Conservation (phyloP, 2,113 vertebrate genomes). For the Pomatorhinus ruficollis region DNA sequence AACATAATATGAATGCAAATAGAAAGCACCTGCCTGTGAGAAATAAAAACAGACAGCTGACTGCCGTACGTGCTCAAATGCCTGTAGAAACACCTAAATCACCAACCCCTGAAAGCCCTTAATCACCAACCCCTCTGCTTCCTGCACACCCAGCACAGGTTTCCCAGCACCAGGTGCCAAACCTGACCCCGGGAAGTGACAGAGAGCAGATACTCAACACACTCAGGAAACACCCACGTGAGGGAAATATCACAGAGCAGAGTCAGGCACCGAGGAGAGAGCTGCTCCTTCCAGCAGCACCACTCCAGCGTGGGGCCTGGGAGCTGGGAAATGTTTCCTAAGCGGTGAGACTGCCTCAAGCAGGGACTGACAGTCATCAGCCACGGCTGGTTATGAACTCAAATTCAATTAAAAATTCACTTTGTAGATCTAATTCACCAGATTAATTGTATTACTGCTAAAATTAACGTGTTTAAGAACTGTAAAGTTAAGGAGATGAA, state of each 20-base stretch:
- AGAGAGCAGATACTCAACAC: not conserved
- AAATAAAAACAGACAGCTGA: conserved; percentile 31
- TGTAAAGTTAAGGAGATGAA: not conserved
- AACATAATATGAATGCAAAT: not conserved
- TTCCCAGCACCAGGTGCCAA: not conserved
- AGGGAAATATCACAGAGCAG: not conserved
- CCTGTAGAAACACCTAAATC: not conserved
- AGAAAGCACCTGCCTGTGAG: not conserved
- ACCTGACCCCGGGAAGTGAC: not conserved
- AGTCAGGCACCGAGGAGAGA: not conserved
- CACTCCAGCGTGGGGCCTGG: not conserved
- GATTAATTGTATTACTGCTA: not conserved
- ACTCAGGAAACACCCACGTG: rapidly evolving
- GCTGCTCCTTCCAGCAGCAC: not conserved
- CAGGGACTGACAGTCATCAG: not conserved
- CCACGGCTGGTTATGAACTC: not conserved
- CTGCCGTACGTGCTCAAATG: not conserved
- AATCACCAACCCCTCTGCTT: not conserved
- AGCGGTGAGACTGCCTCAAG: not conserved
- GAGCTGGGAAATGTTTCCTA: not conserved
- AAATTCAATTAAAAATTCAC: not conserved
- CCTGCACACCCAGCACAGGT: not conserved
- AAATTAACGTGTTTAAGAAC: not conserved
- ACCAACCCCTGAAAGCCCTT: not conserved
- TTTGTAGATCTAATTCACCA: not conserved